A percentile compares a stretch with the other conserved stretches of the same genome.
Evolutionary conservation across 2,113 vertebrate species (phyloP).

Genomic region (Gymnobelideus leadbeateri): DNA sequence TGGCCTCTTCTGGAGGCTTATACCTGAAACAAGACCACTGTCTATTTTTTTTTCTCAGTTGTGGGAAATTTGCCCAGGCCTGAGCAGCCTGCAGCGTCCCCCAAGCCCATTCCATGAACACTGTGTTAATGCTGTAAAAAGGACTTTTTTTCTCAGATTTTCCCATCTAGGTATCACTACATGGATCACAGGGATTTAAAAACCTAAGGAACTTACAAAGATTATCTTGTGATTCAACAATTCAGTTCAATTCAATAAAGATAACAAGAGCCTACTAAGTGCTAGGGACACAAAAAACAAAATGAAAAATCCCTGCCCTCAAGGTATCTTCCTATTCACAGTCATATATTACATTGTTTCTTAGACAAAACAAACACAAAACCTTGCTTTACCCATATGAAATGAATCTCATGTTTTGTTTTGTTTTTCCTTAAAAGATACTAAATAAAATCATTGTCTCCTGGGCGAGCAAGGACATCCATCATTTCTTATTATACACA

Average conservation of each 20-base stretch:
- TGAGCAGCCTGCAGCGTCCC: not conserved
- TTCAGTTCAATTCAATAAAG: not conserved
- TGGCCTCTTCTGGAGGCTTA: not conserved
- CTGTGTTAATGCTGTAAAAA: not conserved
- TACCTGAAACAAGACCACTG: not conserved
- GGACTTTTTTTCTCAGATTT: not conserved
- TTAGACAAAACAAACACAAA: not conserved
- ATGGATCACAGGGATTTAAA: not conserved
- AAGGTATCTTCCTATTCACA: not conserved
- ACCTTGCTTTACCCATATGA: conserved; percentile 44
- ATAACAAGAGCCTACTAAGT: not conserved
- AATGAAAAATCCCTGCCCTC: not conserved
- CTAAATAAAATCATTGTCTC: conserved; percentile 33
- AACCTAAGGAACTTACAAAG: not conserved
- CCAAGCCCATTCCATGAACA: not conserved
- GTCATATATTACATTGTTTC: not conserved
- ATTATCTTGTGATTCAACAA: not conserved
- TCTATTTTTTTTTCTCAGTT: not conserved
- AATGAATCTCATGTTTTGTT: not conserved
- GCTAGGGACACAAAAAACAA: not conserved
- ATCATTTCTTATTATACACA: conserved; percentile 40
- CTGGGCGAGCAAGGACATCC: not conserved
- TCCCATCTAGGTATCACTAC: not conserved
- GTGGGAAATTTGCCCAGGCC: not conserved
- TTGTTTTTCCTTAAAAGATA: not conserved